Percentiles rank a stretch among this genome's conserved stretches.
Evolutionary conservation across 2,113 vertebrate genomes (phyloP).

Genomic region (Lutjanus erythropterus): DNA sequence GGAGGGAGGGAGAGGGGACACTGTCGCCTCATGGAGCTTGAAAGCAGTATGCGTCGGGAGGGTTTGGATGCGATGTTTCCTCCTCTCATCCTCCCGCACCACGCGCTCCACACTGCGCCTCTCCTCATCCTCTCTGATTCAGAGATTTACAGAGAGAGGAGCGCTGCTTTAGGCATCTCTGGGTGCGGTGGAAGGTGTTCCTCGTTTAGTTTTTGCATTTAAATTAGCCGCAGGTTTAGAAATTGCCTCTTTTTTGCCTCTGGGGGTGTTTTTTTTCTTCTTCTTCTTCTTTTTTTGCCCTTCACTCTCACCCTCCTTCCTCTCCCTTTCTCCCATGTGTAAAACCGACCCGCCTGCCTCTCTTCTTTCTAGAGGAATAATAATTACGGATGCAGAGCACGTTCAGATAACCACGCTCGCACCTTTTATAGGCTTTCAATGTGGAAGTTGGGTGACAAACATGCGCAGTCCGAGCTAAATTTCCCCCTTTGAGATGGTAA

Average conservation of each 20-base stretch:
- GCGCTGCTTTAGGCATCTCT: not conserved
- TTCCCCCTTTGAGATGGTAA: constrained; percentile 9
- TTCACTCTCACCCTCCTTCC: constrained; percentile 5
- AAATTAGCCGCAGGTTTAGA: constrained; percentile 3
- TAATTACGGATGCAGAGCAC: constrained; percentile 75
- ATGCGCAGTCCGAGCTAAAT: constrained; percentile 35
- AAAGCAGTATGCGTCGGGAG: constrained; percentile 52
- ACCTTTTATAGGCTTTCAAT: constrained; percentile 58
- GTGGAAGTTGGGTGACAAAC: constrained; percentile 68
- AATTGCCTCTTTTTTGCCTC: not conserved
- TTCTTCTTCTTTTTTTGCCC: not conserved
- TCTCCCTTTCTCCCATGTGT: constrained; percentile 10
- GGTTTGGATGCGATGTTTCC: constrained; percentile 62
- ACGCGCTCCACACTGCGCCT: constrained; percentile 33
- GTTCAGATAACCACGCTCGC: constrained; percentile 53
- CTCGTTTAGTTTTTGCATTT: not conserved
- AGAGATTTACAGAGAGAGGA: not conserved
- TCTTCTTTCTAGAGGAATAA: constrained; percentile 45
- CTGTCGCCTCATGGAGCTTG: constrained; percentile 24
- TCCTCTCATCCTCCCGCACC: constrained; percentile 35
- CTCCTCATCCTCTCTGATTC: constrained; percentile 22
- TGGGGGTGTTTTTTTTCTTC: not conserved
- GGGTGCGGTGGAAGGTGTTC: constrained; percentile 8
- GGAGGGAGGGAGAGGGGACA: not conserved
- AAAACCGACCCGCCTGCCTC: constrained; percentile 19